Conservation (phyloP, 2,888 invertebrate species). For the Drosophila subquinaria region DNA sequence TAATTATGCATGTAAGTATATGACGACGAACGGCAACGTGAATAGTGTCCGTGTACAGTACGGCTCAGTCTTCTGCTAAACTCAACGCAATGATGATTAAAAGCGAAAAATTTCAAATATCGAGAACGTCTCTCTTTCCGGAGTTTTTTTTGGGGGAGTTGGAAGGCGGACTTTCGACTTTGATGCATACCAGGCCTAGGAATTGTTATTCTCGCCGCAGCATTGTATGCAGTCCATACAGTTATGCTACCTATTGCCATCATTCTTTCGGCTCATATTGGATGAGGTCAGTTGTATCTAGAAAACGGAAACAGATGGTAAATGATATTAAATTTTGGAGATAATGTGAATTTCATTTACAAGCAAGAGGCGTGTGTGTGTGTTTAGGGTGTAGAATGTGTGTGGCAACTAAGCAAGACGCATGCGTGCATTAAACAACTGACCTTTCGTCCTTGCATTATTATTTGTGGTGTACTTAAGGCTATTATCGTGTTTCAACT, state of each 20-base stretch:
- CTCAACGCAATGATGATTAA: conserved; percentile 59
- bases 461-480: conserved; percentile 79
- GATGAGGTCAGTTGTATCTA: conserved; percentile 85
- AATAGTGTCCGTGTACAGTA: conserved; percentile 68
- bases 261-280: conserved; percentile 84
- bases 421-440: conserved; percentile 69
- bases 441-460: conserved; percentile 83
- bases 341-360: not conserved
- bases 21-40: conserved; percentile 75
- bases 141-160: conserved; percentile 2
- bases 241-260: conserved; percentile 89
- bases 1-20: conserved; percentile 55
- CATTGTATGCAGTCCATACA: conserved; percentile 90
- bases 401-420: conserved; percentile 19
- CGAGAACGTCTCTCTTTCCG: conserved; percentile 18
- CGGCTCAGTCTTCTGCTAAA: conserved; percentile 79
- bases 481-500: conserved; percentile 75
- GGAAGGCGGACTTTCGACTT: conserved; percentile 39
- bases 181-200: conserved; percentile 69
- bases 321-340: not conserved
- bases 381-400: conserved; percentile 11
- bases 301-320: conserved; percentile 26
- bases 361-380: not conserved
- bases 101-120: conserved; percentile 44
- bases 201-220: conserved; percentile 87